Base-by-base conservation (phyloP, 2,797 vertebrate genomes). In the Brotula barbata region DNA sequence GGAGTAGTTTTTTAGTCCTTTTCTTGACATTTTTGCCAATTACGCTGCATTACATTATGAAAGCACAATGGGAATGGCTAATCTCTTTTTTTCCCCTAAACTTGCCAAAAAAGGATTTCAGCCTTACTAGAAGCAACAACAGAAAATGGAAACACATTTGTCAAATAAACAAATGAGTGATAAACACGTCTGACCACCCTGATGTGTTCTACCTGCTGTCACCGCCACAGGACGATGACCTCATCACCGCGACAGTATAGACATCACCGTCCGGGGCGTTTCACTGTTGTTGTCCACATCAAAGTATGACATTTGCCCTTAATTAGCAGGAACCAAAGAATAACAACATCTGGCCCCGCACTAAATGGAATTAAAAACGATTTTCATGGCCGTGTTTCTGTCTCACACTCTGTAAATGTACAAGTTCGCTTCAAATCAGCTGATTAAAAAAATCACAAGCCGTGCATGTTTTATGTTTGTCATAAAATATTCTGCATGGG, bases 121-220 rank as follows among this genome's bases (percentile, higher is more conserved):
- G 8, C 45, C 17, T 21, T 3, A 40, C 16, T 31, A 19, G 45
- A 23, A 42, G 19, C 37, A 6, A 40, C 22, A 47, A 34, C 2
- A 25, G 16, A 6, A 31, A 41, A 43, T 21, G 36, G 12, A 55
- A 68, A 47, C 20, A 17, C 36, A 56, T 41, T 39, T 36, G 42
- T 55, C 4, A 41, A 49, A 56, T 15, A 67, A 50, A 53, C 39
- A 16, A 41, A 59, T 52, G 47, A 21, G 33, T 21, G 25, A 1
- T 42, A 28, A 4, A 28, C 25, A 4, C 7, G 7, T 56, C 0
- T 28, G 21, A 63, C 40, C 25, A 22, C 11, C 1, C 42, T 48
- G 57, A 72, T 71, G 63, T 39, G 28, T 65, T 33, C 57, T 21
- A 64, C 50, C 53, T 54, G 44, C 55, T 44, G 9, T 65, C 15